These are phyloP conservation scores for Hypomecis punctinalis DNA, from an alignment of 2,888 invertebrate species.

Conservation along the genomic window DNA sequence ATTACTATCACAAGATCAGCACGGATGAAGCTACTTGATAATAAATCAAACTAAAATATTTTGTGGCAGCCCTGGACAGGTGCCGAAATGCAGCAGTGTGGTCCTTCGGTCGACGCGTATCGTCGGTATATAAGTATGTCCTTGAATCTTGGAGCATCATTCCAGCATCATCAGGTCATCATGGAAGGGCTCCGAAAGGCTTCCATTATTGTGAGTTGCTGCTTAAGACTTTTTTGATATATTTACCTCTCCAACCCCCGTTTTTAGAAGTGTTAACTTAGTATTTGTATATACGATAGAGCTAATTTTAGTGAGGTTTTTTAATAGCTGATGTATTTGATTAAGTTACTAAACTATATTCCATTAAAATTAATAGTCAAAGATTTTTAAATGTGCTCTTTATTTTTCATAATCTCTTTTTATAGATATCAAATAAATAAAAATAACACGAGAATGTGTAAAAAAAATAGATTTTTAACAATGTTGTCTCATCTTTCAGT, in stretches of 20 bases:
- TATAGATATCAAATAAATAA: no score
- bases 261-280: no score
- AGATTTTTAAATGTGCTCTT: no score
- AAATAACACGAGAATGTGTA: no score
- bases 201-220: slow-evolving; percentile 62
- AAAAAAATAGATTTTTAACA: background rate
- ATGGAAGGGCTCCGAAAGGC: slow-evolving; percentile 60
- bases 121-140: slow-evolving; percentile 69
- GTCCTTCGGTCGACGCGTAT: slow-evolving; percentile 30
- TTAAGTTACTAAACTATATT: background rate
- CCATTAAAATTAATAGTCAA: background rate
- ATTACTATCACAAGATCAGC: no score
- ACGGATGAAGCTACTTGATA: no score
- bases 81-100: slow-evolving; percentile 37
- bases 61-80: slow-evolving; percentile 54
- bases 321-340: background rate
- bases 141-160: slow-evolving; percentile 62
- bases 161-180: slow-evolving; percentile 44
- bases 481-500: slow-evolving; percentile 46
- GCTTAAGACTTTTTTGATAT: slow-evolving; percentile 5
- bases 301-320: no score
- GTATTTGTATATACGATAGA: no score
- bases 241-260: no score
- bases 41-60: background rate
- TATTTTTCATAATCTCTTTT: no score